Evolutionary conservation across 2,113 vertebrate species (phyloP), one percentile per base, ranked within the genome.

Genomic region (Heterotilapia buettikoferi): DNA sequence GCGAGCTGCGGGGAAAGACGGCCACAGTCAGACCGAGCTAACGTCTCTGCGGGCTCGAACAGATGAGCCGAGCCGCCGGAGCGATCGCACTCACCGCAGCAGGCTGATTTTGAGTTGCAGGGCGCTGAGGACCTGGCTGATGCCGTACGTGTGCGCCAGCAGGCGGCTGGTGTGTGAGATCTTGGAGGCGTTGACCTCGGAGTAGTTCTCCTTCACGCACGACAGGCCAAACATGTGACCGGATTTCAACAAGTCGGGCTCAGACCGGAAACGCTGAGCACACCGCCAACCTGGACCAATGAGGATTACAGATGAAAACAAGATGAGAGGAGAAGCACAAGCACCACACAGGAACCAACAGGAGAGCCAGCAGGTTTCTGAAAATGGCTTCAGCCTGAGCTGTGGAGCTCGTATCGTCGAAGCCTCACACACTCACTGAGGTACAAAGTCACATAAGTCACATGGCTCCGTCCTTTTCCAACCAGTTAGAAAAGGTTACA

Each of bases 51-150:
- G 6, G 14, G 61, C 19, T 2, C 1, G 2, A 13, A 61, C 43
- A 1, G 16, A 6, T 0, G 1, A 38, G 21, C 1, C 7, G 7
- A 45, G 0, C 7, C 5, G 3, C 21, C 2, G 24, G 14, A 0
- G n/a, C 4, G 2, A 5, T 13, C 1, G 2, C 2, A 95, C 97
- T 98, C 96, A 99, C 99, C 97, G 97, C 38, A 99, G 87, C 56
- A 99, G 97, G 97, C 97, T 98, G 96, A 99, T 97, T 91, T 99
- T 98, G 83, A 99, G 97, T 95, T 98, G 98, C 90, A 99, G 96
- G 29, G 98, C 97, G 0, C 97, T 97, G 78, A 99, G 96, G 85
- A 98, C 98, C 90, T 99, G 97, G 7, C 97, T 96, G 84, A 99
- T 97, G 68, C 94, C 95, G 63, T 98, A 97, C 0, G 98, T 97